phyloP scores from a whole-genome alignment of 2,888 invertebrate species.

The Anthrax anthrax region DNA sequence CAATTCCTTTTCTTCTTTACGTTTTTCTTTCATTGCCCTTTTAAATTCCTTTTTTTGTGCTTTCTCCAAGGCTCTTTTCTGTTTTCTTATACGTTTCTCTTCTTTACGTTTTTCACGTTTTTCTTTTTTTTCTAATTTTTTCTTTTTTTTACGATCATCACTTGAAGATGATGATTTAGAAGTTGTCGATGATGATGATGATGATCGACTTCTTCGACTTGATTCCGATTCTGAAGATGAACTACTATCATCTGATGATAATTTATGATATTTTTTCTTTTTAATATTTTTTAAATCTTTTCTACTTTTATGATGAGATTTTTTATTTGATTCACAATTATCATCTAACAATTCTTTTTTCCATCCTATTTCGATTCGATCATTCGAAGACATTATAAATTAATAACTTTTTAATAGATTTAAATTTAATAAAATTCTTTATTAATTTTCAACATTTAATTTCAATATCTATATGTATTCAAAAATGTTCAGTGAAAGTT shows the following conservation, averaged over 20 bases:
- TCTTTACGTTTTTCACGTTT: slow-evolving; percentile 6
- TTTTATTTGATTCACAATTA: neutral
- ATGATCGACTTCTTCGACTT: slow-evolving; percentile 1
- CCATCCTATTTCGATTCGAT: slow-evolving; percentile 11
- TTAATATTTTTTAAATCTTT: neutral
- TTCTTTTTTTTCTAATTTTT: neutral
- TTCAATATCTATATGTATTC: no score
- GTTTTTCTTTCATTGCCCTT: slow-evolving; percentile 8
- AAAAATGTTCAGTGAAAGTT: no score
- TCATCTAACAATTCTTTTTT: slow-evolving; percentile 7
- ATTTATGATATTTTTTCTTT: slow-evolving; percentile 4
- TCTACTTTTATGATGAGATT: neutral
- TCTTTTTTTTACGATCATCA: slow-evolving; percentile 3
- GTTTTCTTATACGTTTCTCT: slow-evolving; percentile 8
- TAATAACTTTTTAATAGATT: no score
- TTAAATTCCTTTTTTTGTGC: slow-evolving; percentile 8
- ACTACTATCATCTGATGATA: neutral
- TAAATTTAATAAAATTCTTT: no score
- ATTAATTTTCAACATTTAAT: no score
- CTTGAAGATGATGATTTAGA: neutral
- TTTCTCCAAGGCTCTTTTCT: slow-evolving; percentile 7
- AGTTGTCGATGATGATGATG: neutral
- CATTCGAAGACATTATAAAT: neutral
- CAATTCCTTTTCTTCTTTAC: slow-evolving; percentile 7
- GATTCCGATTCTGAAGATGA: neutral